Conservation (phyloP, 1,140 invertebrate species). For the Aphelenchoides fujianensis region DNA sequence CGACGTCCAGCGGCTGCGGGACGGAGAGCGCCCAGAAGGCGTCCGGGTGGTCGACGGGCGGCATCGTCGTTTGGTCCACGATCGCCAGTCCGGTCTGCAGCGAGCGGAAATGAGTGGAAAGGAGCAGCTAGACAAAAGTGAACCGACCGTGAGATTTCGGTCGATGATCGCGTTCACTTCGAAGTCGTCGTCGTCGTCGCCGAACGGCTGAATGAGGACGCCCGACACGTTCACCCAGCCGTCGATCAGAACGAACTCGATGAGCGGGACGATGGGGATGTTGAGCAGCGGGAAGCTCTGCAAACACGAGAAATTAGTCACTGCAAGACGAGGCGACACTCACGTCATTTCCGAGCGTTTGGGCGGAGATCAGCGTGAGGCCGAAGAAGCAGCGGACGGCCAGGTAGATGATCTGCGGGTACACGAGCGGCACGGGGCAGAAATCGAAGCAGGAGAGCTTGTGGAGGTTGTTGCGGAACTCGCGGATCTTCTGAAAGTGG, state of each 20-base stretch:
- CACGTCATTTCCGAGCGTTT: conserved; percentile 26
- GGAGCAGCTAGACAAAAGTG: background rate
- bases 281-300: conserved; percentile 19
- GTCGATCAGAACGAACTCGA: conserved; percentile 45
- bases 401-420: conserved; percentile 49
- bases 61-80: background rate
- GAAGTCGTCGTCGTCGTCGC: conserved; percentile 49
- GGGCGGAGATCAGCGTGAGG: conserved; percentile 34
- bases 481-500: conserved; percentile 21
- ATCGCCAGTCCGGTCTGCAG: background rate
- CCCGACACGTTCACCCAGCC: conserved; percentile 55
- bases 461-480: conserved; percentile 26
- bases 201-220: conserved; percentile 43
- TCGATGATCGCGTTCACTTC: background rate
- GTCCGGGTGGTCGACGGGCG: background rate
- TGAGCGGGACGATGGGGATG: conserved; percentile 43
- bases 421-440: conserved; percentile 44
- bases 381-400: conserved; percentile 48
- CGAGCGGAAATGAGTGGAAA: background rate
- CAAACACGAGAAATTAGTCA: background rate
- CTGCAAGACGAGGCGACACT: conserved; percentile 1
- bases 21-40: background rate
- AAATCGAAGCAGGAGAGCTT: background rate
- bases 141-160: background rate
- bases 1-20: background rate